Evolutionary conservation across 1,140 invertebrate species (phyloP).

Genomic region (Ladona fulva): DNA sequence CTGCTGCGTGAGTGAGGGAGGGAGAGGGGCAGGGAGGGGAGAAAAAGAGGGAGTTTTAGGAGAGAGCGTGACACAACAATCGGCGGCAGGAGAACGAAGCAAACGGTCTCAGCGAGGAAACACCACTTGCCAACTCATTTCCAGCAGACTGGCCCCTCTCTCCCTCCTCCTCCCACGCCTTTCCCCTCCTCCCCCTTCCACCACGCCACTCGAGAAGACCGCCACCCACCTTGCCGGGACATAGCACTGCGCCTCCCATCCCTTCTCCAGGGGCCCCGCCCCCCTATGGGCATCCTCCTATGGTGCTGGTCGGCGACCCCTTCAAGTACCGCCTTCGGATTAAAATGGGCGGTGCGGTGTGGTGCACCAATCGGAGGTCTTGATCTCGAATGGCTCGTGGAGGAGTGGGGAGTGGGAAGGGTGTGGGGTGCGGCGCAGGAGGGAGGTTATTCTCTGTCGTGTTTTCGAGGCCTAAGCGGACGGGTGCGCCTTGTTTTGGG

Average conservation of each 20-base stretch:
- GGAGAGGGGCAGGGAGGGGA: neutral
- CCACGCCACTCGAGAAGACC: neutral
- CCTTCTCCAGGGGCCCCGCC: neutral
- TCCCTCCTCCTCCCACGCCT: neutral
- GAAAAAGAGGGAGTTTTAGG: neutral
- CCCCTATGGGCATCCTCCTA: neutral
- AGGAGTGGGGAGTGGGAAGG: too few species aligned
- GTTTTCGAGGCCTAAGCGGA: too few species aligned
- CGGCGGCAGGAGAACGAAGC: neutral
- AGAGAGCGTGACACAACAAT: neutral
- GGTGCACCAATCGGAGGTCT: too few species aligned
- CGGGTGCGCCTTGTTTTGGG: too few species aligned
- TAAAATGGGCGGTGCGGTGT: too few species aligned
- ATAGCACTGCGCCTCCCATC: neutral
- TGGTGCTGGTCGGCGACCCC: neutral
- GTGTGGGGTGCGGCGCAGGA: too few species aligned
- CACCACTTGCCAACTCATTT: constrained; percentile 8
- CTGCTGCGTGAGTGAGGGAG: neutral
- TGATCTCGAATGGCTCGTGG: too few species aligned
- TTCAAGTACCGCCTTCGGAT: neutral
- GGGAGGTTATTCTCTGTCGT: too few species aligned
- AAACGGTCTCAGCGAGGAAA: neutral
- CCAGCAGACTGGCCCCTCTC: neutral
- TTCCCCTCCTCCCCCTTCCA: neutral
- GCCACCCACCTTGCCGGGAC: neutral